Percentiles rank a stretch among this genome's conserved stretches.
Evolutionary conservation across 1,140 invertebrate species (phyloP).

Genomic region (Parasteatoda tepidariorum): DNA sequence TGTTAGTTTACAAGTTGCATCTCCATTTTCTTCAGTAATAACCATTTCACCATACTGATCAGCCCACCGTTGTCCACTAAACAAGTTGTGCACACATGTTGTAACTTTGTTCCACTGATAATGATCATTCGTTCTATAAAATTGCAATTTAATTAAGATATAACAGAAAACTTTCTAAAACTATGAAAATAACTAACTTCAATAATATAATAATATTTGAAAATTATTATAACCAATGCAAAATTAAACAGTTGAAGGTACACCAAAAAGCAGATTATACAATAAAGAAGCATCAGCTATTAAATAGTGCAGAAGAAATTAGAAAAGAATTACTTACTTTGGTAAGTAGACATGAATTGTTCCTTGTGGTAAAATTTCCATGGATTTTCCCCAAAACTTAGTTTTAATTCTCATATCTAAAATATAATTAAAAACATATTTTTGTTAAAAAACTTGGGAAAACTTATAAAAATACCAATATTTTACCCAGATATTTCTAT

Average conservation of each 20-base stretch:
- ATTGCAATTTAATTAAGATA: conserved; percentile 3
- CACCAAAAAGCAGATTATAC: too few species aligned
- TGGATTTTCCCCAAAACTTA: conserved; percentile 92
- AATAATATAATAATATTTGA: too few species aligned
- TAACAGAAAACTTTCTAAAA: not conserved
- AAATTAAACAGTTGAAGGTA: too few species aligned
- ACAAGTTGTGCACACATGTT: conserved; percentile 87
- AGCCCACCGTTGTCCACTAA: conserved; percentile 82
- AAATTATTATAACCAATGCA: too few species aligned
- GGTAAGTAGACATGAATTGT: conserved; percentile 66
- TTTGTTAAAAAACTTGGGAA: not conserved
- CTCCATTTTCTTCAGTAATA: conserved; percentile 71
- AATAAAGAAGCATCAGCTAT: too few species aligned
- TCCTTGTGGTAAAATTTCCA: conserved; percentile 87
- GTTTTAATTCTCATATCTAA: conserved; percentile 82
- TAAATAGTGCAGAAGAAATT: too few species aligned
- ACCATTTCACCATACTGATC: conserved; percentile 87
- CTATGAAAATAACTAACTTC: too few species aligned
- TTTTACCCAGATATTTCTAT: too few species aligned
- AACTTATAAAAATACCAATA: not conserved
- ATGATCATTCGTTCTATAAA: conserved; percentile 71
- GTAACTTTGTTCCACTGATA: conserved; percentile 90
- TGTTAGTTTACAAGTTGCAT: conserved; percentile 80
- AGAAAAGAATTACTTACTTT: conserved; percentile 35
- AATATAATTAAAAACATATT: conserved; percentile 67